Base-by-base conservation (phyloP, 1,140 invertebrate species). In the Centruroides sculpturatus region DNA sequence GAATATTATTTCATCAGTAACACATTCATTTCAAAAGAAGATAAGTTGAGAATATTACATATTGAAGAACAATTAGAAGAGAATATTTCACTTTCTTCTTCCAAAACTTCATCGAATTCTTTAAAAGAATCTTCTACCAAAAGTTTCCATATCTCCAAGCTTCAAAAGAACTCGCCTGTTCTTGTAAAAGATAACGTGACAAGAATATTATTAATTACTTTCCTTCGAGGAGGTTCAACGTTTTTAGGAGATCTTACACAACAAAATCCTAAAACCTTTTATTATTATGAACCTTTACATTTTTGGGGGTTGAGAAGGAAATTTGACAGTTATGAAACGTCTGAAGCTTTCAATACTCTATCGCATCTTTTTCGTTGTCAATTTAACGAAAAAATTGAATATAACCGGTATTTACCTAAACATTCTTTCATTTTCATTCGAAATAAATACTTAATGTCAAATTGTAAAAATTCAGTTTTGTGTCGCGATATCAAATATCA, bases 141-240 rank as follows among this genome's bases (percentile, higher is more conserved):
- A 23, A 23, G 23, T 23, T 23, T 23, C 1, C 0, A 23, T 23
- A 23, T 23, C 23, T 23, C 23, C 23, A 23, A 23, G 23, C 23
- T 23, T 23, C 23, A 23, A 23, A 0, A 23, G 23, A 23, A 23
- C 23, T 46, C 56, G 47, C 12, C 61, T 6, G 11, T 66, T 0
- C n/a, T 58, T 6, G 12, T 56, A 12, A 23, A 36, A 34, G 47
- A 53, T 6, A 41, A 59, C 34, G 55, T 59, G 7, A 49, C 6
- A 11, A 55, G 47, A 47, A 56, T 63, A 35, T 47, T 61, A 35
- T 34, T 92, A 64, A 71, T 89, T 34, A 87, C 86, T 2, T 88
- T 85, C 47, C 90, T 87, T 85, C 76, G 88, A 61, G 88, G 86
- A 5, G 88, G 88, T n/a, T 89, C 88, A 47, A 90, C 89, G 34